Percentiles rank a stretch among this genome's conserved stretches.
These are phyloP conservation scores for Heterohyrax brucei DNA, from an alignment of 2,797 vertebrate species.

Conservation along the genomic window DNA sequence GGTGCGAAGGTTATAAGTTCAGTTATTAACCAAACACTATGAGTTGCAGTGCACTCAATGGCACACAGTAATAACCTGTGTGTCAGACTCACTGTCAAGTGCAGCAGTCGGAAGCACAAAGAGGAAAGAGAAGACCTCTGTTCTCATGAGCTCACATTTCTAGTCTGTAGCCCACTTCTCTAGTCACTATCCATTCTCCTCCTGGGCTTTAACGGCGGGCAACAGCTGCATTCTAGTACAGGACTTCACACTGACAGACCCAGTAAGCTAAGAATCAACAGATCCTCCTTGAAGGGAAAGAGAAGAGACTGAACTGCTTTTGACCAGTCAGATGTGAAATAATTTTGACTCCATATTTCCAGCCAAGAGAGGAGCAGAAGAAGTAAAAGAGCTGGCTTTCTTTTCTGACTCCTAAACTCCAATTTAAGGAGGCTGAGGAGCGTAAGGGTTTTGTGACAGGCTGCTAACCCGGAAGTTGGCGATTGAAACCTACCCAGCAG, in stretches of 20 bases:
- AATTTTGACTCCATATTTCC: not conserved
- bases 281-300: not conserved
- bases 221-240: accelerated
- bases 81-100: not conserved
- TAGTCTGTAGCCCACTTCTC: not conserved
- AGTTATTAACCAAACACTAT: not conserved
- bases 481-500: not conserved
- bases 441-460: not conserved
- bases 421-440: not conserved
- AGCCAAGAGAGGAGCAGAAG: not conserved
- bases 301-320: not conserved
- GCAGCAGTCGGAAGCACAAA: accelerated
- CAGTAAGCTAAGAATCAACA: too few relatives aligned
- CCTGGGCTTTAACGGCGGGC: accelerated
- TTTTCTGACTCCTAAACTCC: not conserved
- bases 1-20: not conserved
- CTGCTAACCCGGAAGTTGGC: not conserved
- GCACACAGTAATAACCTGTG: not conserved
- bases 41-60: not conserved
- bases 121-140: not conserved
- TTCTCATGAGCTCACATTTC: accelerated
- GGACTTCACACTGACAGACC: not conserved
- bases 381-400: not conserved
- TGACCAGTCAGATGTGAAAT: not conserved
- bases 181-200: accelerated